Evolutionary conservation across 2,888 invertebrate species (phyloP), one percentile per base, ranked within the genome.

Genomic region (Oxyscelio sp.): DNA sequence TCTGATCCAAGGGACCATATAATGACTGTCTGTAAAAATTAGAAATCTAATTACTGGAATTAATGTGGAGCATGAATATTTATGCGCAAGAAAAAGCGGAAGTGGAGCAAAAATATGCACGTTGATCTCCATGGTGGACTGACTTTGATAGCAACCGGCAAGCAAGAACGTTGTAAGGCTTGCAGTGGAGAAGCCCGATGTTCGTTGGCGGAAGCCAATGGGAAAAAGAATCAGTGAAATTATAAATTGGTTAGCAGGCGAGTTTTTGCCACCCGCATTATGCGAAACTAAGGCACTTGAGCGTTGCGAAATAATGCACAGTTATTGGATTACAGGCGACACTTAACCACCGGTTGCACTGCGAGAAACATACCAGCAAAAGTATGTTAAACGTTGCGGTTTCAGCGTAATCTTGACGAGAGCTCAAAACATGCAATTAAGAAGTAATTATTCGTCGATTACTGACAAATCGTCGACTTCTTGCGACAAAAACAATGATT

Each of bases 51-150:
- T 70, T 61, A 56, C 58, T 13, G 63, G 70, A 70, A 78, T 78
- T 78, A 78, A 78, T 70, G 54, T 13, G 31, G 45, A 11, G 45
- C 54, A 70, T 78, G 70, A 78, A 78, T 78, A 78, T 78, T 61
- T 54, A 78, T 78, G 56, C 27, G 15, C 24, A 43, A 27, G 68
- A 59, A 68, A 61, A 50, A 78, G 48, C 77, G 77, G 77, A 78
- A 78, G 61, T 68, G 77, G 24, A 34, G 40, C 61, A 63, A 70
- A 70, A 70, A 70, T 78, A 78, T 70, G 63, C 70, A 70, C 78
- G 78, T 61, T 61, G 78, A 70, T 70, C 78, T 78, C 56, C 73
- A 83, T 68, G 83, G 73, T 78, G 66, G 54, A 73, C 45, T 66
- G 83, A 54, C 48, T 78, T 78, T 78, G 77, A 83, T 78, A 66